Base-by-base conservation (phyloP, 92 coral and sea anemone species). In the Porites evermanni region DNA sequence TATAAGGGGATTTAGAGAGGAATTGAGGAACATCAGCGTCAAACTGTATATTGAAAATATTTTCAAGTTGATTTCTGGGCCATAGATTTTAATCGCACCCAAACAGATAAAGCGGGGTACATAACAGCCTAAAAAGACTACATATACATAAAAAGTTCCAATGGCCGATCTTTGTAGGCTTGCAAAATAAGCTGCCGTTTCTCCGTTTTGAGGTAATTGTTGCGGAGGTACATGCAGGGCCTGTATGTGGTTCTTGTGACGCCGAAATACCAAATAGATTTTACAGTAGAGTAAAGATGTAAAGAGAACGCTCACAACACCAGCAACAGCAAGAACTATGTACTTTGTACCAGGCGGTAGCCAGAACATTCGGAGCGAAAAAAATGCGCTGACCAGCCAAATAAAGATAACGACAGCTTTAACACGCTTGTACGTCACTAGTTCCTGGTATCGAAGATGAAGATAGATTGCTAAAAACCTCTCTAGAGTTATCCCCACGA, bases 361-460 rank as follows among this genome's bases (percentile, higher is more conserved):
- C 73, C 73, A 79, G 11, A 79, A 52, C 8, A 68, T 7, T 79
- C 29, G 24, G 26, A 67, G 23, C 2, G 83, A 65, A 16, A 12
- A 79, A 20, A 67, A 12, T 12, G 54, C 20, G 3, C 82, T 78
- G 11, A 47, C 1, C 18, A 78, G 1, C 82, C 82, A 78, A 3
- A 64, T n/a, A 4, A 21, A 44, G 10, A 54, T 53, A 12, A 74
- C 78, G 18, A 56, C 64, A 53, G 50, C 78, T 53, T 21, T 24
- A 18, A 56, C 64, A 8, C 78, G 78, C 47, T 21, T 74, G 64
- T 54, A 64, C 3, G 78, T 74, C 64, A 74, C 78, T 9, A 74
- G 60, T 53, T 74, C 78, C 64, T 74, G 44, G 64, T 74, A 74
- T 74, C 78, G n/a, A 13, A 74, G 78, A 53, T 74, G 78, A 53